Evolutionary conservation across 2,888 invertebrate genomes (phyloP).

Genomic region (Tetheella fluctuosa): DNA sequence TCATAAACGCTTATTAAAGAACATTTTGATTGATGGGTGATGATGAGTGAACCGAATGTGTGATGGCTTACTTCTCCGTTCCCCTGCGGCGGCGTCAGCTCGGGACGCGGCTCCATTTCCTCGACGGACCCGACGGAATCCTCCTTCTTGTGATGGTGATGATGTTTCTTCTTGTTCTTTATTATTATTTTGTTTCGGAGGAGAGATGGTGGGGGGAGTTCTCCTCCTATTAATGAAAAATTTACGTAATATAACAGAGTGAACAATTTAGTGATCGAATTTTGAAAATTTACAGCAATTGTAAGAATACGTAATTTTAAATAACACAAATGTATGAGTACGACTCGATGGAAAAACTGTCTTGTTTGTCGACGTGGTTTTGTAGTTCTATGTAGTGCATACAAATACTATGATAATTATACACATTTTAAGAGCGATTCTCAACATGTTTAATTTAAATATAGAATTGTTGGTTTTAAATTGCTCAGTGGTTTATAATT

Average conservation of each 20-base stretch:
- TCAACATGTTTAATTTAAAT: too few species aligned
- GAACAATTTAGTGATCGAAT: not conserved
- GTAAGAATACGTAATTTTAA: too few species aligned
- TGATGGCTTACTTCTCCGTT: slow-evolving; percentile 76
- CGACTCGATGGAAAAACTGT: too few species aligned
- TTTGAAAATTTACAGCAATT: too few species aligned
- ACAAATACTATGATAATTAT: too few species aligned
- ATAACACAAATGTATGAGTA: too few species aligned
- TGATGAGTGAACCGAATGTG: slow-evolving; percentile 42
- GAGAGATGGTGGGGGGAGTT: slow-evolving; percentile 93
- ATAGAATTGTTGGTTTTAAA: not conserved
- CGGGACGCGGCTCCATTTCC: slow-evolving; percentile 55
- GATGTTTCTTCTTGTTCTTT: slow-evolving; percentile 98
- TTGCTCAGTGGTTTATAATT: too few species aligned
- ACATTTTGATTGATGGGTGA: not conserved
- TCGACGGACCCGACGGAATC: slow-evolving; percentile 65
- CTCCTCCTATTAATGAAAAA: slow-evolving; percentile 81
- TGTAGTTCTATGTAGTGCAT: too few species aligned
- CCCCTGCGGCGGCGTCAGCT: slow-evolving; percentile 60
- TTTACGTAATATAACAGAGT: too few species aligned
- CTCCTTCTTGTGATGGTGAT: slow-evolving; percentile 89
- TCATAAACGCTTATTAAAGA: too few species aligned
- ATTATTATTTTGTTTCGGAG: slow-evolving; percentile 96
- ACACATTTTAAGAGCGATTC: too few species aligned
- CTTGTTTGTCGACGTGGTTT: too few species aligned